Percentiles rank a stretch among this genome's conserved stretches.
Conservation (phyloP, 2,888 invertebrate species). For the Drosophila prostipennis region DNA sequence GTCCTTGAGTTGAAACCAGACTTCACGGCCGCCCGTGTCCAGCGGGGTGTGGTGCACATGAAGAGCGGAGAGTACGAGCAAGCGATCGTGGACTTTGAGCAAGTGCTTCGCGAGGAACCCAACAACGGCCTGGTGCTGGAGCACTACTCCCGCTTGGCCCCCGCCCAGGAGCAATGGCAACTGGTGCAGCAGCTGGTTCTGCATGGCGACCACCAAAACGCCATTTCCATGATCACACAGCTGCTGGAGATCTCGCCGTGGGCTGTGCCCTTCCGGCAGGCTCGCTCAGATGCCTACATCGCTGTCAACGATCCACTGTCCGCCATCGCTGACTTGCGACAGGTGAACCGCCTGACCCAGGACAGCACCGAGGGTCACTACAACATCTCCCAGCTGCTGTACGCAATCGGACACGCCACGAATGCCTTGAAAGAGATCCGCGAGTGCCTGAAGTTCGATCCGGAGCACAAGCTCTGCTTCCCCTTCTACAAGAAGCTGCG, state of each 20-base stretch:
- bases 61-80: slow-evolving; percentile 94
- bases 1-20: slow-evolving; percentile 97
- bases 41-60: slow-evolving; percentile 94
- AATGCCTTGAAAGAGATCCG: slow-evolving; percentile 96
- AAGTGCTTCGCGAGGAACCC: slow-evolving; percentile 91
- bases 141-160: slow-evolving; percentile 88
- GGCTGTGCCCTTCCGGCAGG: slow-evolving; percentile 92
- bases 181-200: slow-evolving; percentile 88
- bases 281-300: slow-evolving; percentile 94
- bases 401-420: slow-evolving; percentile 95
- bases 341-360: slow-evolving; percentile 94
- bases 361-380: slow-evolving; percentile 94
- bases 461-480: slow-evolving; percentile 98
- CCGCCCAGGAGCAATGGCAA: slow-evolving; percentile 87
- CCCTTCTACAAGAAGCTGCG: slow-evolving; percentile 98
- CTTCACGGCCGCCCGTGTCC: slow-evolving; percentile 93
- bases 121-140: slow-evolving; percentile 90
- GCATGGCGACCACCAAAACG: slow-evolving; percentile 86
- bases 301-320: slow-evolving; percentile 90
- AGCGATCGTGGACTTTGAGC: slow-evolving; percentile 92
- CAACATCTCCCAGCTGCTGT: slow-evolving; percentile 91
- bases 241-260: slow-evolving; percentile 94
- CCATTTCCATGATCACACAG: slow-evolving; percentile 88
- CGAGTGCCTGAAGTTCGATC: slow-evolving; percentile 98
- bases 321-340: slow-evolving; percentile 95